Evolutionary conservation across 2,797 vertebrate species (phyloP), one percentile per base, ranked within the genome.

Genomic region (Thalassophryne amazonica): DNA sequence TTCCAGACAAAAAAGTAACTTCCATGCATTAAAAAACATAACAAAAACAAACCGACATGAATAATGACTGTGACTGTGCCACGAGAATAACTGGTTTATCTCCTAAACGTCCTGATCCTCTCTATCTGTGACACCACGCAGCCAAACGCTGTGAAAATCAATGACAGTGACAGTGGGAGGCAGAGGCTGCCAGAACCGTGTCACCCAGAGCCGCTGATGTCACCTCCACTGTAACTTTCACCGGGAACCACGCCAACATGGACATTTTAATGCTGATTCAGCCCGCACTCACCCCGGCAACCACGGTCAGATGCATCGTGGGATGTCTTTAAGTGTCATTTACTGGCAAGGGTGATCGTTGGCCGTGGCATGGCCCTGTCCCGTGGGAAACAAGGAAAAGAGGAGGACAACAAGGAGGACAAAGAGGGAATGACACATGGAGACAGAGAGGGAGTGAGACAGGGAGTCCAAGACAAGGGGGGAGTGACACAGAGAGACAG

Each of bases 241-340:
- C 35, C 0, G 35, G 70, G 62, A 77, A 13, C 5, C 6, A 45
- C 67, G 78, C 76, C 70, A 68, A 51, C 40, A 33, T 32, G 51
- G 17, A 53, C 66, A 65, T 73, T 69, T 65, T 70, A 50, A 49
- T 13, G 70, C 73, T 68, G 83, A 80, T 57, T 79, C 78, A 79
- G 77, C 72, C 45, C 2, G 38, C 38, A 8, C 46, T 49, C 39
- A 24, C 60, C 30, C 51, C 34, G 56, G 70, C 57, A 62, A 13
- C 52, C 32, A 7, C 5, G 33, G 42, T 13, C 62, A 72, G 39
- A 59, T 55, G 71, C 58, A 22, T 32, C n/a, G 16, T 20, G 53
- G 70, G 57, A 61, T 30, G 42, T 39, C 43, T 52, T 7, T 2
- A 10, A 60, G 61, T 61, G 73, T 73, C 72, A 62, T 60, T 76